Evolutionary conservation across 2,888 invertebrate genomes (phyloP).

Genomic region (Cantharis rustica): DNA sequence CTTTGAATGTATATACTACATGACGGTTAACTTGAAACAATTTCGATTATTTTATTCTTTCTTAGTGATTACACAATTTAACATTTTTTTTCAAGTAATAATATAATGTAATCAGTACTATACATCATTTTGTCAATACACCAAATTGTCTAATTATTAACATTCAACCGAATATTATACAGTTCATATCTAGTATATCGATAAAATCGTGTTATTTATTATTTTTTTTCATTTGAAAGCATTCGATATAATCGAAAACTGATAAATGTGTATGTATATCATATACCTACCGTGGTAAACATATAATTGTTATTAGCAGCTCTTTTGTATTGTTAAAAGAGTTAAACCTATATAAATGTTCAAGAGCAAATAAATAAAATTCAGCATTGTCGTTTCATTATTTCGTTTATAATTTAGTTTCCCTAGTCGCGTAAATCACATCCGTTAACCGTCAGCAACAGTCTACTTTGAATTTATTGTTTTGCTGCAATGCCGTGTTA

Average conservation of each 20-base stretch:
- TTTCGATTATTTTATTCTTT: neutral
- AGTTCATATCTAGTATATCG: neutral
- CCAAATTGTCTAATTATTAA: neutral
- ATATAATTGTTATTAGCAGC: slow-evolving; percentile 25
- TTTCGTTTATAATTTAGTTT: slow-evolving; percentile 43
- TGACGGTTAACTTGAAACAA: neutral
- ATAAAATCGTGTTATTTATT: neutral
- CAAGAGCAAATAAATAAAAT: slow-evolving; percentile 36
- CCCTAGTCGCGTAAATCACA: slow-evolving; percentile 38
- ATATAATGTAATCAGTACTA: neutral
- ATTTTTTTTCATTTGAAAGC: neutral
- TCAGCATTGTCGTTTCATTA: slow-evolving; percentile 40
- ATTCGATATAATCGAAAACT: neutral
- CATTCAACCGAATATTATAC: neutral
- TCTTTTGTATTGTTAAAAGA: slow-evolving; percentile 23
- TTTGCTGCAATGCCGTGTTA: slow-evolving; percentile 34
- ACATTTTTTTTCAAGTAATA: neutral
- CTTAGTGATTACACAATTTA: neutral
- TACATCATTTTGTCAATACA: neutral
- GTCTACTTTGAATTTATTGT: slow-evolving; percentile 41
- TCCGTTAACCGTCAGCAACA: slow-evolving; percentile 40
- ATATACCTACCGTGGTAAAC: slow-evolving; percentile 22
- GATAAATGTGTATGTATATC: slow-evolving; percentile 4
- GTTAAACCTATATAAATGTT: slow-evolving; percentile 26
- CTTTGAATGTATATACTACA: neutral